Evolutionary conservation across 2,113 vertebrate genomes (phyloP).

Genomic region (Paraplagusia blochii): DNA sequence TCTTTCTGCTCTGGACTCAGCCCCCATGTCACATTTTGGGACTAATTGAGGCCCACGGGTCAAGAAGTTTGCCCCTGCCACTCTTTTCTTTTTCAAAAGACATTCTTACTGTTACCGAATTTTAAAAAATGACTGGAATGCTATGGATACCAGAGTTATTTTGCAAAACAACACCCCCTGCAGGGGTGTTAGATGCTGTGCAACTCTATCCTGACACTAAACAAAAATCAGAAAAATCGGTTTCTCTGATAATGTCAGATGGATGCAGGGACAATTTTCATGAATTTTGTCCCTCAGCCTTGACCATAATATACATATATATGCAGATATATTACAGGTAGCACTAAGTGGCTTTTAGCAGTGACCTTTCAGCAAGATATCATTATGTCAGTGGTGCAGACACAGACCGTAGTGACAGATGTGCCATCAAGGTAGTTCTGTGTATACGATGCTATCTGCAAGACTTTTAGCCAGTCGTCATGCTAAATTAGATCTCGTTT

Average conservation of each 20-base stretch:
- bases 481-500: constrained; percentile 71
- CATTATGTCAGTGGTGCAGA: constrained; percentile 19
- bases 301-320: constrained; percentile 28
- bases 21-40: too few species aligned
- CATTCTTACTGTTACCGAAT: too few species aligned
- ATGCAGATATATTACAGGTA: constrained; percentile 41
- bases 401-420: constrained; percentile 45
- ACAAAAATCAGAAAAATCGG: too few species aligned
- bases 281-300: constrained; percentile 26
- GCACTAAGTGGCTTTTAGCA: constrained; percentile 52
- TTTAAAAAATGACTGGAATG: too few species aligned
- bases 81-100: too few species aligned
- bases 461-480: constrained; percentile 59
- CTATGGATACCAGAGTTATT: too few species aligned
- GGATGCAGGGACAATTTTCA: constrained; percentile 8
- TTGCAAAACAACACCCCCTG: too few species aligned
- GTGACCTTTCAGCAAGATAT: constrained; percentile 68
- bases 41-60: too few species aligned
- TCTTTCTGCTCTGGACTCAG: too few species aligned
- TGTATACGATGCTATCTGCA: constrained; percentile 43
- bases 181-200: too few species aligned
- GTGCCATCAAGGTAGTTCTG: constrained; percentile 42
- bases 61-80: too few species aligned
- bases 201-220: too few species aligned
- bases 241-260: background rate